Percentiles rank a stretch among this genome's conserved stretches.
Evolutionary conservation across 1,140 invertebrate species (phyloP).

Genomic region (Camponotus vicinus): DNA sequence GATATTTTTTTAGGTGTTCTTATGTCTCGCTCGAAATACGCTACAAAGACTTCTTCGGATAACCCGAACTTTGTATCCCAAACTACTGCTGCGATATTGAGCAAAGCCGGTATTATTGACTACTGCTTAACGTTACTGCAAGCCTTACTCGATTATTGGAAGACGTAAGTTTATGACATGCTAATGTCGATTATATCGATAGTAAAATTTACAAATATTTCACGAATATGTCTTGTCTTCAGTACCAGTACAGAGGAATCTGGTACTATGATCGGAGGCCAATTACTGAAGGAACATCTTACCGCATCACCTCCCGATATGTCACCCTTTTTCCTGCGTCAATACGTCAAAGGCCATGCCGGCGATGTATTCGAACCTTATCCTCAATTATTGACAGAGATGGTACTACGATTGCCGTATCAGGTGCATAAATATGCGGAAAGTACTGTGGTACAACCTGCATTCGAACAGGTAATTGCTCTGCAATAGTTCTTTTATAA

Average conservation of each 20-base stretch:
- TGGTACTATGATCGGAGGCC: conserved; percentile 85
- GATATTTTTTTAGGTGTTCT: conserved; percentile 87
- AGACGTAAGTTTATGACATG: conserved; percentile 83
- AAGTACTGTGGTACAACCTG: conserved; percentile 86
- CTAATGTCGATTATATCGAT: background rate
- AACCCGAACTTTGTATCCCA: conserved; percentile 90
- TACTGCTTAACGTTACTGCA: conserved; percentile 94
- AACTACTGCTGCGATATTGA: conserved; percentile 92
- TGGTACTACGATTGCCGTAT: conserved; percentile 97
- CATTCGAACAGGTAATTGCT: conserved; percentile 86
- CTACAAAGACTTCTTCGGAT: conserved; percentile 87
- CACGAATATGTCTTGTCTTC: conserved; percentile 46
- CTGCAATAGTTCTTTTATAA: conserved; percentile 18
- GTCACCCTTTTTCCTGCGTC: conserved; percentile 97
- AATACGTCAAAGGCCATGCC: conserved; percentile 96
- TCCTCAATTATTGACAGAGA: conserved; percentile 97
- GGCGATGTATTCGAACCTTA: conserved; percentile 97
- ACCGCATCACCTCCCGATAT: conserved; percentile 95
- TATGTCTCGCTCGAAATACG: conserved; percentile 92
- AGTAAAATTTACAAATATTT: conserved; percentile 31
- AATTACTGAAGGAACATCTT: conserved; percentile 93
- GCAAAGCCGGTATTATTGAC: conserved; percentile 92
- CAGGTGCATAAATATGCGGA: conserved; percentile 94
- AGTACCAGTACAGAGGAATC: conserved; percentile 85
- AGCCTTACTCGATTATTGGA: conserved; percentile 94